Evolutionary conservation across 1,140 invertebrate species (phyloP).

Genomic region (Saccostrea echinata): DNA sequence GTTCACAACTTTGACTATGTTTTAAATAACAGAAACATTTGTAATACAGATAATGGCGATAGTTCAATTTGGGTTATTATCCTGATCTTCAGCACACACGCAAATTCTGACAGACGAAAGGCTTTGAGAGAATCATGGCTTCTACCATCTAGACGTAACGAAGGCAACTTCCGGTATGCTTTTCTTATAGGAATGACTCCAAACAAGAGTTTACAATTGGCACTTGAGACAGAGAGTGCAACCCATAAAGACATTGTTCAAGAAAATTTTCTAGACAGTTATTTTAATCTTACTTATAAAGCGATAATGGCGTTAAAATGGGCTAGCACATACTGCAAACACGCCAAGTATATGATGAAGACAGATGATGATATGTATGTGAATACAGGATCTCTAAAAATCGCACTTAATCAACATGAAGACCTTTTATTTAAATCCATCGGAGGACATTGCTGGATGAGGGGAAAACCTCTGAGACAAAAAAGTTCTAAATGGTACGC

Average conservation of each 20-base stretch:
- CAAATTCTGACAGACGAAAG: conserved; percentile 17
- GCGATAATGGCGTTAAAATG: conserved; percentile 91
- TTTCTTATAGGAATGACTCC: conserved; percentile 50
- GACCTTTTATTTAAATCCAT: not conserved
- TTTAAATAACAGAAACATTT: conserved; percentile 39
- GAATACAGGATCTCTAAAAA: conserved; percentile 43
- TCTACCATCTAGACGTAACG: conserved; percentile 49
- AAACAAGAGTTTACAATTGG: not conserved
- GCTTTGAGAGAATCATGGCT: conserved; percentile 63
- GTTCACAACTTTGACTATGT: conserved; percentile 36
- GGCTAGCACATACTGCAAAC: conserved; percentile 84
- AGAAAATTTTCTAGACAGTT: conserved; percentile 88
- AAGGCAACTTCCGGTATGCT: conserved; percentile 43
- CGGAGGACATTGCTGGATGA: not conserved
- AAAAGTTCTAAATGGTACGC: conserved; percentile 79
- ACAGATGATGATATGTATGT: conserved; percentile 62
- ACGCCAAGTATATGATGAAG: conserved; percentile 53
- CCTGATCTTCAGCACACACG: conserved; percentile 49
- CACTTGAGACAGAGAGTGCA: conserved; percentile 81
- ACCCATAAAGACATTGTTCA: conserved; percentile 88
- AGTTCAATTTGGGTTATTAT: conserved; percentile 43
- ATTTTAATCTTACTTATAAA: conserved; percentile 92
- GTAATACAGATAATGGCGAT: not conserved
- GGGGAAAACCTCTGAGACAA: conserved; percentile 59
- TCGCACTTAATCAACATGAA: not conserved